phyloP scores from a whole-genome alignment of 2,888 invertebrate species.

The Salpingus planirostris region DNA sequence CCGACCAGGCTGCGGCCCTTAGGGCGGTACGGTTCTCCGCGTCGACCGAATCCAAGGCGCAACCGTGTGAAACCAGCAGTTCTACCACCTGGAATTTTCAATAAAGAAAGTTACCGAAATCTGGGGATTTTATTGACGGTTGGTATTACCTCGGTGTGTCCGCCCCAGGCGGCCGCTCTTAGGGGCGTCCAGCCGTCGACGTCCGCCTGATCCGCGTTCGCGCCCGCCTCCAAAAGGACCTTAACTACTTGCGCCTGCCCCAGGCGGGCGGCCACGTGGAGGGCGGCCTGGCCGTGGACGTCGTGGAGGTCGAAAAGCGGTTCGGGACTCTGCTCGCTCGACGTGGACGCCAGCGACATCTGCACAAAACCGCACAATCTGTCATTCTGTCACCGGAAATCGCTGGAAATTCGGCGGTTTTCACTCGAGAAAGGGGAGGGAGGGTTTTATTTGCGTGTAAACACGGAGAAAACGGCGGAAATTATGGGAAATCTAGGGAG shows the following conservation, averaged over 20 bases:
- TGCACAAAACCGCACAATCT: too few relatives aligned
- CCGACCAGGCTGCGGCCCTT: conserved; percentile 89
- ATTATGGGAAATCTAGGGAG: too few relatives aligned
- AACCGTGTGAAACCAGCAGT: conserved; percentile 66
- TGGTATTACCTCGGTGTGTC: conserved; percentile 84
- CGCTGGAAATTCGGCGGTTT: too few relatives aligned
- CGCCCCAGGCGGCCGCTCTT: conserved; percentile 92
- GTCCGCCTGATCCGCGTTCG: conserved; percentile 68
- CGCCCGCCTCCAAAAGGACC: conserved; percentile 51
- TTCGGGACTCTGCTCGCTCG: conserved; percentile 41
- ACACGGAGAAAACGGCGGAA: too few relatives aligned
- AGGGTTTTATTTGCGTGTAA: too few relatives aligned
- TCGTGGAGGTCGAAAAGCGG: conserved; percentile 53
- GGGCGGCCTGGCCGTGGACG: conserved; percentile 73
- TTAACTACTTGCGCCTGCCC: conserved; percentile 65
- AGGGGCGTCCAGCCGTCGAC: conserved; percentile 86
- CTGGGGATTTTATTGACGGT: too few relatives aligned
- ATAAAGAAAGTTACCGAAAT: too few relatives aligned
- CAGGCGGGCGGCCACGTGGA: conserved; percentile 77
- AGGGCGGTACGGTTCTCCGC: conserved; percentile 83
- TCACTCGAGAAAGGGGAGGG: too few relatives aligned
- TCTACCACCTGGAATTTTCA: too few relatives aligned
- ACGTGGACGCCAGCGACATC: conserved; percentile 39
- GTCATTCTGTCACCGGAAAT: too few relatives aligned
- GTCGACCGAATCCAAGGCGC: conserved; percentile 80